These are phyloP conservation scores for Eubasilissa splendida DNA, from an alignment of 2,888 invertebrate species.

Conservation along the genomic window DNA sequence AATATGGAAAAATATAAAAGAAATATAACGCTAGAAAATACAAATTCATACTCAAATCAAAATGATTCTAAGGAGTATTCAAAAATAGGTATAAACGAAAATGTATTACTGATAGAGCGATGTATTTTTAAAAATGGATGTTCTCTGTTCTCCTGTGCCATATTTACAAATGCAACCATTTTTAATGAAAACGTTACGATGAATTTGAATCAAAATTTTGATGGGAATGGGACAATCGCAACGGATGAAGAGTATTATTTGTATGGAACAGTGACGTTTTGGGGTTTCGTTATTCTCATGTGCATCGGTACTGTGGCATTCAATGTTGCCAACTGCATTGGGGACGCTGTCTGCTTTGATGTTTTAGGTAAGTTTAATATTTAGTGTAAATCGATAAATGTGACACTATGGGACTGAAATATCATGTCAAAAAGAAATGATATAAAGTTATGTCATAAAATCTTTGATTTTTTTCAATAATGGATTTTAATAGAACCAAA, in stretches of 20 bases:
- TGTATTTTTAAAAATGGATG: constrained; percentile 46
- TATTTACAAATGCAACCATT: constrained; percentile 2
- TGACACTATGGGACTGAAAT: no score
- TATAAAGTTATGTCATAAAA: no score
- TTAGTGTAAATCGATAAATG: no score
- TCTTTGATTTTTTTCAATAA: no score
- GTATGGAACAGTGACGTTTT: constrained; percentile 78
- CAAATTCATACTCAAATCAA: not conserved
- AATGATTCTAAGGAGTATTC: not conserved
- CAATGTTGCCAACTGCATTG: constrained; percentile 89
- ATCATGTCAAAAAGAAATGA: no score
- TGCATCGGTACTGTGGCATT: constrained; percentile 84
- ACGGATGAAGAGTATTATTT: constrained; percentile 61
- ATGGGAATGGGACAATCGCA: not conserved
- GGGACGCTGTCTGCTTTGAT: constrained; percentile 93
- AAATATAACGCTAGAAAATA: not conserved
- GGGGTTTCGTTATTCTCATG: constrained; percentile 82
- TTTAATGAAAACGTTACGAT: not conserved
- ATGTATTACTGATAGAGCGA: not conserved
- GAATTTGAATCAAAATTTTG: not conserved
- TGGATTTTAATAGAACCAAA: no score
- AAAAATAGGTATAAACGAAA: not conserved
- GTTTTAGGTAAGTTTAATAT: constrained; percentile 75
- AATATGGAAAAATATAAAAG: constrained; percentile 7
- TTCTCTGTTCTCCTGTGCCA: constrained; percentile 36